phyloP scores from a whole-genome alignment of 2,888 invertebrate genomes.

The Chymomyza procnemis region DNA sequence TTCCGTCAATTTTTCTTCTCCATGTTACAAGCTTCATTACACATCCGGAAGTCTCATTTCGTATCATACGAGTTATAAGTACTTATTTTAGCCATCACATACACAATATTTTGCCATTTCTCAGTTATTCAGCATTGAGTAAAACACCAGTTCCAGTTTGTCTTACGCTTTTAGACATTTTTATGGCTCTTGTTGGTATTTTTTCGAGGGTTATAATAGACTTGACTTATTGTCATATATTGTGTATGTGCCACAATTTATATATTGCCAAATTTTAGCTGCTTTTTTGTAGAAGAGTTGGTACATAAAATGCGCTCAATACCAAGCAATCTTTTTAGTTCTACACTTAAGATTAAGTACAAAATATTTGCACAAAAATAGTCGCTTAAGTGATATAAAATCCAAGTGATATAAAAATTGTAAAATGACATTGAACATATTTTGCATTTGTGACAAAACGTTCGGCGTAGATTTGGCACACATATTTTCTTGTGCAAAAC shows the following conservation, averaged over 20 bases:
- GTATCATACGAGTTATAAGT: background rate
- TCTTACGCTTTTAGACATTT: constrained; percentile 24
- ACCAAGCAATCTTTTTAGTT: background rate
- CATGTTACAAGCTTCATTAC: background rate
- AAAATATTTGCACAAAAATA: background rate
- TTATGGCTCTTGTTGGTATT: constrained; percentile 4
- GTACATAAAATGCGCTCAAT: background rate
- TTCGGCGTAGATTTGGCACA: too few relatives aligned
- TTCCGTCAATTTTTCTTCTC: too few relatives aligned
- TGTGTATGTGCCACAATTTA: background rate
- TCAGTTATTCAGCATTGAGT: background rate
- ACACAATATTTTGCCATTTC: background rate
- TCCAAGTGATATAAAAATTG: background rate
- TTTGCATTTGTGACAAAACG: too few relatives aligned
- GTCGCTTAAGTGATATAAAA: background rate
- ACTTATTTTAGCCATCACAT: background rate
- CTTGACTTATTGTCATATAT: constrained; percentile 48
- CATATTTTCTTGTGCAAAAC: too few relatives aligned
- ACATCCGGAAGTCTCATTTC: background rate
- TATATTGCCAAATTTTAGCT: background rate
- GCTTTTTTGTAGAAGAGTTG: background rate
- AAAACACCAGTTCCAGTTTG: constrained; percentile 32
- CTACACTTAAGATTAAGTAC: background rate
- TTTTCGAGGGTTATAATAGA: constrained; percentile 15
- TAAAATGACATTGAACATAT: background rate